Evolutionary conservation across 2,113 vertebrate genomes (phyloP).

Genomic region (Grus americana): DNA sequence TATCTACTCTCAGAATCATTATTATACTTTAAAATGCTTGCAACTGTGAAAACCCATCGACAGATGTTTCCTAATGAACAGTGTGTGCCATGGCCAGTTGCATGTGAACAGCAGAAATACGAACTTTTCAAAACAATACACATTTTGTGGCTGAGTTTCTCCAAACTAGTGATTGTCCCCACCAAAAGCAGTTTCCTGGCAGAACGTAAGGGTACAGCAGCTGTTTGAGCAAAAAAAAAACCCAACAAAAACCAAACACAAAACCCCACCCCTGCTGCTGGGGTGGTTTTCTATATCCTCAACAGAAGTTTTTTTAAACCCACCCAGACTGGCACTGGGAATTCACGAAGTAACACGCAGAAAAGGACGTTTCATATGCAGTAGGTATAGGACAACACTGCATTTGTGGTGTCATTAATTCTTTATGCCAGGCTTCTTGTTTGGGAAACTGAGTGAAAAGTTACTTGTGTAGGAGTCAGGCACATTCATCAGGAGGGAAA

Average conservation of each 20-base stretch:
- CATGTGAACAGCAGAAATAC: constrained; percentile 14
- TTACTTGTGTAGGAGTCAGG: not conserved
- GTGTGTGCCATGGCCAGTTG: not conserved
- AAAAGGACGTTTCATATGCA: not conserved
- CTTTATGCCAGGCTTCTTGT: not conserved
- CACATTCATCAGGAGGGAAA: not conserved
- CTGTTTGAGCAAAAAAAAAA: not conserved
- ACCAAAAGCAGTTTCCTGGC: constrained; percentile 53
- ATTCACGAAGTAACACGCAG: not conserved
- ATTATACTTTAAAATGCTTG: constrained; percentile 42
- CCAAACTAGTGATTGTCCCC: not conserved
- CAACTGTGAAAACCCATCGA: constrained; percentile 19
- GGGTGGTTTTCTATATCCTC: not conserved
- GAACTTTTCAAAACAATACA: constrained; percentile 53
- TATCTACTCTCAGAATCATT: constrained; percentile 27
- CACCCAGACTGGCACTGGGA: not conserved
- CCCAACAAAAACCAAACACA: too few species aligned
- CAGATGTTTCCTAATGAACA: constrained; percentile 70
- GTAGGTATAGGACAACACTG: not conserved
- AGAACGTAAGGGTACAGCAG: not conserved
- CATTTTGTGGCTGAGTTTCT: constrained; percentile 6
- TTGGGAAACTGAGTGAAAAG: not conserved
- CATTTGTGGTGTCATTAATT: not conserved
- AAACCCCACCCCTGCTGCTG: not conserved
- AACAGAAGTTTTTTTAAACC: not conserved